Conservation (phyloP, 1,140 invertebrate genomes). For the Branchinecta lindahli region DNA sequence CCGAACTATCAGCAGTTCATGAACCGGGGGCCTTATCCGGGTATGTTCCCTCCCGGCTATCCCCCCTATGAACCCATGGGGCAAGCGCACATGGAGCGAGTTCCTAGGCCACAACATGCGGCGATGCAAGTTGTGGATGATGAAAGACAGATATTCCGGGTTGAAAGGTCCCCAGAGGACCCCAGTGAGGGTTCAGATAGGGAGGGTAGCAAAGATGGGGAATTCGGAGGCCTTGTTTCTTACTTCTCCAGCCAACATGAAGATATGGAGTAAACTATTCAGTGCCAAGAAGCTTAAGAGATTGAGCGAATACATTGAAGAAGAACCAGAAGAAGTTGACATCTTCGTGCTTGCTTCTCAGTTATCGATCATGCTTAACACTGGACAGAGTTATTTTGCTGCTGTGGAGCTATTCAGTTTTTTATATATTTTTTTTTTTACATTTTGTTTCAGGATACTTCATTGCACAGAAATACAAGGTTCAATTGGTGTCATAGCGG, state of each 20-base stretch:
- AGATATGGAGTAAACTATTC: slow-evolving; percentile 40
- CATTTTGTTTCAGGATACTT: too few species aligned
- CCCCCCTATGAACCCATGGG: not conserved
- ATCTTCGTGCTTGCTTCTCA: too few species aligned
- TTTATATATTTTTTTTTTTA: too few species aligned
- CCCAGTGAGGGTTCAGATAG: not conserved
- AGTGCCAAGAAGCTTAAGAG: not conserved
- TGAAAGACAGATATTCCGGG: slow-evolving; percentile 9
- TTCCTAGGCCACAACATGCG: not conserved
- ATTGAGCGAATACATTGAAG: too few species aligned
- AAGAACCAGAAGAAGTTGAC: too few species aligned
- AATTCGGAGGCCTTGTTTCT: slow-evolving; percentile 68
- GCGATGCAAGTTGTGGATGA: slow-evolving; percentile 11
- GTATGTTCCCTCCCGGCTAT: not conserved
- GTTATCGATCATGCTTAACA: too few species aligned
- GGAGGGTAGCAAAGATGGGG: slow-evolving; percentile 36
- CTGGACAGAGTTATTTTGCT: too few species aligned
- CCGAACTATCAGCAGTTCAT: too few species aligned
- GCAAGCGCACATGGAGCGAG: not conserved
- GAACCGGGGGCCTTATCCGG: too few species aligned
- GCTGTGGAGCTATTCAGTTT: too few species aligned
- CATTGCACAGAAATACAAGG: too few species aligned
- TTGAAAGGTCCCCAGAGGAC: slow-evolving; percentile 11
- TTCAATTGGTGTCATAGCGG: too few species aligned
- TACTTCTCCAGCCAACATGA: slow-evolving; percentile 74